Percentiles rank a stretch among this genome's conserved stretches.
Evolutionary conservation across 2,888 invertebrate genomes (phyloP).

Genomic region (Cataglyphis rosenhaueri): DNA sequence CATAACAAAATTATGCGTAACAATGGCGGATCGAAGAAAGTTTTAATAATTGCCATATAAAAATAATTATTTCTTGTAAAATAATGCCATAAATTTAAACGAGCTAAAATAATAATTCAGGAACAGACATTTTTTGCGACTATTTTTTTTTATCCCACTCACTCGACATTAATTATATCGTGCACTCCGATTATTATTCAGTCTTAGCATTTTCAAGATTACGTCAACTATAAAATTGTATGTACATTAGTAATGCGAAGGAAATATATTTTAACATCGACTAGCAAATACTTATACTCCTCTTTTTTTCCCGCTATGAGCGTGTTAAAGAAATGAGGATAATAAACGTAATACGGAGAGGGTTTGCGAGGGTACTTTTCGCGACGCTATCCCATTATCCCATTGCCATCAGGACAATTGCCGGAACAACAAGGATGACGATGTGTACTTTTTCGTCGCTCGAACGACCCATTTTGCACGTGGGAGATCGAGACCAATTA

Average conservation of each 20-base stretch:
- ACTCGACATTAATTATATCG: neutral
- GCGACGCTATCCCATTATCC: constrained; percentile 44
- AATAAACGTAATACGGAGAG: constrained; percentile 13
- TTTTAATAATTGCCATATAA: neutral
- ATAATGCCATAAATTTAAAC: constrained; percentile 16
- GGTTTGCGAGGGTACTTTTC: constrained; percentile 31
- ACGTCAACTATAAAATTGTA: neutral
- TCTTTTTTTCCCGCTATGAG: neutral
- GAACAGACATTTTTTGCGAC: neutral
- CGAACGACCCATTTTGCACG: constrained; percentile 23
- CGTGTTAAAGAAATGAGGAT: neutral
- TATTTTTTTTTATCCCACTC: neutral
- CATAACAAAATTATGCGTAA: neutral
- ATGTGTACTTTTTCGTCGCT: constrained; percentile 3
- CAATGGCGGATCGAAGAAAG: neutral
- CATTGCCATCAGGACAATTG: constrained; percentile 49
- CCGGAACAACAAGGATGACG: constrained; percentile 19
- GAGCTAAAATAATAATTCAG: neutral
- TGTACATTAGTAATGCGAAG: neutral
- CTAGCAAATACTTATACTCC: neutral
- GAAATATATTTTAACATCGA: neutral
- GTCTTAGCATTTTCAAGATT: neutral
- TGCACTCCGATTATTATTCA: neutral
- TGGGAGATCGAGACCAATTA: constrained; percentile 34
- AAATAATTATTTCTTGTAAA: neutral